phyloP scores from a whole-genome alignment of 2,797 vertebrate species.

The Synaphobranchus kaupii region DNA sequence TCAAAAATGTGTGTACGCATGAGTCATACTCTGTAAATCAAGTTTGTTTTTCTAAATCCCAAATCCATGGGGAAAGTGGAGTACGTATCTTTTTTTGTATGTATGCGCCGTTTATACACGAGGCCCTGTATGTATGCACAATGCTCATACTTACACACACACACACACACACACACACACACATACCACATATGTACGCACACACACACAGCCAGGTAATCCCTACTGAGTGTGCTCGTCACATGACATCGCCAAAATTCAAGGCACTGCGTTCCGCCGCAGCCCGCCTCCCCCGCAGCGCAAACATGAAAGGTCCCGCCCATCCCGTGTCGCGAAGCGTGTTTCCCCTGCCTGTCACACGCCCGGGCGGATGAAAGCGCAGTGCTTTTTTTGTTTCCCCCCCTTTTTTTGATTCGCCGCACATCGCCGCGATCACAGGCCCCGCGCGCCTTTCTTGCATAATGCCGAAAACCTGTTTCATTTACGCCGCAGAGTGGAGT shows the following conservation, averaged over 20 bases:
- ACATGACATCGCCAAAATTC: constrained; percentile 69
- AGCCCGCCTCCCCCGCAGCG: constrained; percentile 51
- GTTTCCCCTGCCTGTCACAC: constrained; percentile 19
- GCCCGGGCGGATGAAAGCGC: background rate
- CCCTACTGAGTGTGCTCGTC: constrained; percentile 74
- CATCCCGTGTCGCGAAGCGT: constrained; percentile 52
- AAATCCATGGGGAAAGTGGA: too few species aligned
- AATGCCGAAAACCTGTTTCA: constrained; percentile 56
- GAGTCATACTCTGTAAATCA: too few species aligned
- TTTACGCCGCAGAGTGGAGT: constrained; percentile 49
- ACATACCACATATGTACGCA: background rate
- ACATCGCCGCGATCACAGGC: constrained; percentile 12
- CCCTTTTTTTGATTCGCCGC: background rate
- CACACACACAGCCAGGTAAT: background rate
- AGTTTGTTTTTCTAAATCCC: too few species aligned
- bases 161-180: too few species aligned
- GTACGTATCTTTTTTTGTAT: too few species aligned
- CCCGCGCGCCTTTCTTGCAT: constrained; percentile 47
- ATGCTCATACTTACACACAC: too few species aligned
- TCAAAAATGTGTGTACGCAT: too few species aligned
- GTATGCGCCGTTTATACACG: constrained; percentile 24
- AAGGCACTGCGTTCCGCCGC: constrained; percentile 70
- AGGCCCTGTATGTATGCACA: background rate
- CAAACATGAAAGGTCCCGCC: constrained; percentile 70
- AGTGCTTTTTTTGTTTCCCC: background rate